A percentile compares a stretch with the other conserved stretches of the same genome.
Conservation (phyloP, 2,797 vertebrate genomes). For the Pipistrellus pygmaeus region DNA sequence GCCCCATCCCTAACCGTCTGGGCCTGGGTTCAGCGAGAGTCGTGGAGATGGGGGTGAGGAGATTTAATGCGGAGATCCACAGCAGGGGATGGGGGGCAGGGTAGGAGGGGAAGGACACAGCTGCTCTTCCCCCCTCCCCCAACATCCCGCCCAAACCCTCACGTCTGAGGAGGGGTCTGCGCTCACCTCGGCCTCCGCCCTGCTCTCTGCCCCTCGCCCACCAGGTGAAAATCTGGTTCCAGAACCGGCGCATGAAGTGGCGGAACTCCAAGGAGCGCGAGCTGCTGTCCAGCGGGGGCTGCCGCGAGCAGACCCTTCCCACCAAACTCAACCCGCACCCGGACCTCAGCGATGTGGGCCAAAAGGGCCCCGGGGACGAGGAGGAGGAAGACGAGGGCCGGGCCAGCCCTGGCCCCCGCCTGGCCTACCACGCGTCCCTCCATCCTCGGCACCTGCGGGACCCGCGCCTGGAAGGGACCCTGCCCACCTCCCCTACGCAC, state of each 20-base stretch:
- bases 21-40: background rate
- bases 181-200: background rate
- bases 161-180: background rate
- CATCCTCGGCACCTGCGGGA: conserved; percentile 86
- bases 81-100: too few species aligned
- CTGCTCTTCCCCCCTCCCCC: too few species aligned
- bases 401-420: conserved; percentile 78
- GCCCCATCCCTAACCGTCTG: rapidly evolving
- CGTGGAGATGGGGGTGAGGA: background rate
- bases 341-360: conserved; percentile 97
- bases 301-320: conserved; percentile 97
- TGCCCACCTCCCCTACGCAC: conserved; percentile 90
- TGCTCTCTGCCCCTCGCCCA: too few species aligned
- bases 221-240: conserved; percentile 99
- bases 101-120: background rate
- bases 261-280: conserved; percentile 98
- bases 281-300: conserved; percentile 96
- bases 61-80: background rate
- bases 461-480: conserved; percentile 85
- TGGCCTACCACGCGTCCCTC: conserved; percentile 83
- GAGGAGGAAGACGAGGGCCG: conserved; percentile 87
- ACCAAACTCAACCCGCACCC: conserved; percentile 98
- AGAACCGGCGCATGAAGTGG: conserved; percentile 99
- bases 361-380: conserved; percentile 92
- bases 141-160: rapidly evolving